A percentile compares a stretch with the other conserved stretches of the same genome.
These are phyloP conservation scores for Nibea albiflora DNA, from an alignment of 2,113 vertebrate genomes.

Conservation along the genomic window DNA sequence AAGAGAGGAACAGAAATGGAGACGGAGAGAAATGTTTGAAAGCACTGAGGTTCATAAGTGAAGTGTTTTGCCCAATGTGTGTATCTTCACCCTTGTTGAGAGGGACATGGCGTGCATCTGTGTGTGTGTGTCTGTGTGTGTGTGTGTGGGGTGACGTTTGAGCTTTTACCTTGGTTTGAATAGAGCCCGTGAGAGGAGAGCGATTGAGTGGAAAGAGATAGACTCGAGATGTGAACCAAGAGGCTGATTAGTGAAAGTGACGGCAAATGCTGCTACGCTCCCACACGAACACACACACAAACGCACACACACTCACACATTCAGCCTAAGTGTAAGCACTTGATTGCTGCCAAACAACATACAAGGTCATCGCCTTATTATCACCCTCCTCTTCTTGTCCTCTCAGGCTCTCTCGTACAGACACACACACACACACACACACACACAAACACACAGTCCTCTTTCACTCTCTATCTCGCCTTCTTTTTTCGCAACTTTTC, in stretches of 20 bases:
- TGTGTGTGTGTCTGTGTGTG: background rate
- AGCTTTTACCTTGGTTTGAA: constrained; percentile 32
- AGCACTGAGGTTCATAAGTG: constrained; percentile 13
- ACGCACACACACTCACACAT: constrained; percentile 42
- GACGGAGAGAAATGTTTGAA: constrained; percentile 15
- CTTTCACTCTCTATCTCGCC: constrained; percentile 1
- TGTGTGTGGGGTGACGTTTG: background rate
- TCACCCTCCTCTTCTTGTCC: constrained; percentile 53
- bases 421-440: background rate
- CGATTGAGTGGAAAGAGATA: constrained; percentile 12
- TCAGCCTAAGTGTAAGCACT: constrained; percentile 34
- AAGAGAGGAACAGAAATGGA: constrained; percentile 8
- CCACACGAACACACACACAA: constrained; percentile 1
- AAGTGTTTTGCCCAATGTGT: constrained; percentile 21
- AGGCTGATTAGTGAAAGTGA: constrained; percentile 61
- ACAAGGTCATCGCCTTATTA: constrained; percentile 70
- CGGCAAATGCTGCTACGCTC: constrained; percentile 46
- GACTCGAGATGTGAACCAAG: constrained; percentile 37
- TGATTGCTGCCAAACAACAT: constrained; percentile 62
- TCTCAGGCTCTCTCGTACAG: constrained; percentile 30
- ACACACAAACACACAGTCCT: background rate
- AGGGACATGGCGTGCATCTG: background rate
- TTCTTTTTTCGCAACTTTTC: constrained; percentile 13
- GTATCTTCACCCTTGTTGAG: background rate
- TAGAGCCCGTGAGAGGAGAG: constrained; percentile 20